Conservation (phyloP, 2,113 vertebrate species). For the Lepisosteus oculatus region DNA sequence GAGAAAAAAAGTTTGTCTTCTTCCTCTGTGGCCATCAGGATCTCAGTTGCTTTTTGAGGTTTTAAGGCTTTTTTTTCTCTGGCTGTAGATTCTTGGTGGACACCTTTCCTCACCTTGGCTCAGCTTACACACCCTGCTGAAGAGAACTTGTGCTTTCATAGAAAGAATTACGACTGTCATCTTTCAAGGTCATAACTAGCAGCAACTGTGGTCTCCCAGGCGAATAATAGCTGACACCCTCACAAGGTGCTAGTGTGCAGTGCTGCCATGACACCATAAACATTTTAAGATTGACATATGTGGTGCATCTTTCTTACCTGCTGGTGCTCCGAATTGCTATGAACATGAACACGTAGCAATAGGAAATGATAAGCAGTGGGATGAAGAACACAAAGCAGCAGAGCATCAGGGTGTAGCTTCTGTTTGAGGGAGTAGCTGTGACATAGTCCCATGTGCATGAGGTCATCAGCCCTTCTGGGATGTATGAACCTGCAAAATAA, state of each 20-base stretch:
- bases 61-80: no score
- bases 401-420: constrained; percentile 87
- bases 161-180: no score
- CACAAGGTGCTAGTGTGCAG: no score
- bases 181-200: no score
- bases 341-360: constrained; percentile 90
- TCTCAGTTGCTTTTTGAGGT: no score
- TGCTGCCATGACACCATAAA: no score
- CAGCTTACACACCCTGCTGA: no score
- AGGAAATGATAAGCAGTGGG: constrained; percentile 79
- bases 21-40: background rate
- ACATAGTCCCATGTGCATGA: constrained; percentile 93
- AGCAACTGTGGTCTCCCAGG: no score
- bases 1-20: background rate
- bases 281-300: background rate
- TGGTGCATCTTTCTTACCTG: constrained; percentile 54
- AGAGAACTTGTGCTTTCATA: no score
- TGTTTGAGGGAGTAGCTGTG: constrained; percentile 75
- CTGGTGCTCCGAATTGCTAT: constrained; percentile 74
- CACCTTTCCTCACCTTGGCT: no score
- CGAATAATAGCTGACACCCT: no score
- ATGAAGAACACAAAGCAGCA: constrained; percentile 93
- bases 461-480: constrained; percentile 88
- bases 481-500: constrained; percentile 72
- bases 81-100: no score